A percentile compares a stretch with the other conserved stretches of the same genome.
Conservation (phyloP, 2,797 vertebrate species). For the Borostomias antarcticus region DNA sequence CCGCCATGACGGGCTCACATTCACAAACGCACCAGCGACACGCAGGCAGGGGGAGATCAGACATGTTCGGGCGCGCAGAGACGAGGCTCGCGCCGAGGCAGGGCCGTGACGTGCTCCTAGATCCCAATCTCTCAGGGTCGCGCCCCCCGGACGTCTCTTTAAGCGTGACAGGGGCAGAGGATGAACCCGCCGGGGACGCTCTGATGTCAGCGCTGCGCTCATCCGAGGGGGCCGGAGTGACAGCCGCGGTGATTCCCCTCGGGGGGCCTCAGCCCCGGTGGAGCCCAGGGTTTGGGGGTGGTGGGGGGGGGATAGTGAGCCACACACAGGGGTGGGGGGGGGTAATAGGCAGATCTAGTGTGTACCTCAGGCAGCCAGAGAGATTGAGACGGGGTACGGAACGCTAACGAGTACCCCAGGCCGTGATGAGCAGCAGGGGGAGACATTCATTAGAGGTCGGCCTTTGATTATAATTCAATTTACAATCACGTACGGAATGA, state of each 20-base stretch:
- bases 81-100: too few species aligned
- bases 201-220: neutral
- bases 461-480: too few species aligned
- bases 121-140: constrained; percentile 47
- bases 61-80: neutral
- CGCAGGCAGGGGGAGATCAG: too few species aligned
- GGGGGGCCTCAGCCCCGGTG: too few species aligned
- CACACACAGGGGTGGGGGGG: constrained; percentile 22
- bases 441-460: too few species aligned
- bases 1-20: constrained; percentile 31
- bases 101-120: too few species aligned
- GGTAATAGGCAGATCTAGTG: neutral
- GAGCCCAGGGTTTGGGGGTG: neutral
- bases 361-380: neutral
- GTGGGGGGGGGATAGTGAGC: constrained; percentile 6
- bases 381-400: too few species aligned
- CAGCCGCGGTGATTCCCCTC: constrained; percentile 36
- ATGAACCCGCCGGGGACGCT: neutral
- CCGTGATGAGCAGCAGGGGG: too few species aligned
- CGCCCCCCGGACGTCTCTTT: constrained; percentile 42
- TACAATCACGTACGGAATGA: too few species aligned
- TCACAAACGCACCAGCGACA: constrained; percentile 17
- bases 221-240: constrained; percentile 34
- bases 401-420: too few species aligned
- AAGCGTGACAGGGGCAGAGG: neutral